These are phyloP conservation scores for Stratiomys singularior DNA, from an alignment of 2,888 invertebrate genomes.

Conservation along the genomic window DNA sequence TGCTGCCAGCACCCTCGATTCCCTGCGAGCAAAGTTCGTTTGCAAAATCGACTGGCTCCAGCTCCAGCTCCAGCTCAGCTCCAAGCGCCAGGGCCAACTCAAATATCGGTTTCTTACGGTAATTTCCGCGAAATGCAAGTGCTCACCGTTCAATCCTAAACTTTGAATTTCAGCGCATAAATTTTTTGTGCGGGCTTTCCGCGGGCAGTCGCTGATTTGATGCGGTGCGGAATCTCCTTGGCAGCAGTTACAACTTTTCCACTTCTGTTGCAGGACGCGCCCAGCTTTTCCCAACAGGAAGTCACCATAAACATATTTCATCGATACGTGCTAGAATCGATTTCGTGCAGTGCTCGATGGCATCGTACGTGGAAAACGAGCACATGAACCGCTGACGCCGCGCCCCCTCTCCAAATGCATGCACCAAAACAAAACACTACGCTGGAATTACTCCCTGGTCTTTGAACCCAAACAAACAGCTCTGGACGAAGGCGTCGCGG, in stretches of 20 bases:
- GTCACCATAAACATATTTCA: neutral
- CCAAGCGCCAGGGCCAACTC: neutral
- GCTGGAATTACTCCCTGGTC: conserved; percentile 54
- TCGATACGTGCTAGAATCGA: conserved; percentile 2
- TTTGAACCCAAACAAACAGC: conserved; percentile 55
- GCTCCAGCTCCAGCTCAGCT: neutral
- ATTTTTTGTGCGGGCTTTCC: no score
- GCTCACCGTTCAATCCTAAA: no score
- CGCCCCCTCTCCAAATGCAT: neutral
- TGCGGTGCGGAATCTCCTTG: no score
- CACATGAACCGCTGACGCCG: neutral
- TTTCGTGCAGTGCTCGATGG: neutral
- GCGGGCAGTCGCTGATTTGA: no score
- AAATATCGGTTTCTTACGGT: neutral
- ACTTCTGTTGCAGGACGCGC: no score
- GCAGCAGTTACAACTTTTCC: no score
- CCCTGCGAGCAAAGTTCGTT: conserved; percentile 2
- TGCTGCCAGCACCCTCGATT: neutral
- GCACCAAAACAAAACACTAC: conserved; percentile 36
- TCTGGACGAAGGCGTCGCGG: neutral
- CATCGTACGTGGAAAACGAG: neutral
- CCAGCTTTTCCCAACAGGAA: neutral
- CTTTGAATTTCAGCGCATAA: no score
- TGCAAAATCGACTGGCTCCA: neutral
- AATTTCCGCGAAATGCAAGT: no score